Evolutionary conservation across 2,113 vertebrate genomes (phyloP).

Genomic region (Hemichromis elongatus): DNA sequence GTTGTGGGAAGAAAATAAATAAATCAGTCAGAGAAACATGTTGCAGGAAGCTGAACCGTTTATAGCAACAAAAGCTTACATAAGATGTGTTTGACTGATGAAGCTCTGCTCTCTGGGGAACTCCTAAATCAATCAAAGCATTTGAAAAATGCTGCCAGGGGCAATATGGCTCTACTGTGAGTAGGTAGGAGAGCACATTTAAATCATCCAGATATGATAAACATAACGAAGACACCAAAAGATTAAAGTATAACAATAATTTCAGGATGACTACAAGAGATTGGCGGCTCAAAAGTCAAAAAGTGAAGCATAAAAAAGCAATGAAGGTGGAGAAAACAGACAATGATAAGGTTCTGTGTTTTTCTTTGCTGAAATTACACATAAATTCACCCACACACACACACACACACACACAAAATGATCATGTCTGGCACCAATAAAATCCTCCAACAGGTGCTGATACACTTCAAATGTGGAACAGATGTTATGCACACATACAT

Average conservation of each 20-base stretch:
- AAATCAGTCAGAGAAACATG: background rate
- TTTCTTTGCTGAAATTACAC: background rate
- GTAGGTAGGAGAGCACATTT: background rate
- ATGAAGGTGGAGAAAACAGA: background rate
- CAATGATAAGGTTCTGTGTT: background rate
- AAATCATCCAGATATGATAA: background rate
- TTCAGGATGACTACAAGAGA: background rate
- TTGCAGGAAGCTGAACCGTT: background rate
- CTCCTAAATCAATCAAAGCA: background rate
- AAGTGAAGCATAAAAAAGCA: background rate
- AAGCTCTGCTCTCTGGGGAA: background rate
- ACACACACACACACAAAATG: background rate
- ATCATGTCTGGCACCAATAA: background rate
- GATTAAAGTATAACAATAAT: background rate
- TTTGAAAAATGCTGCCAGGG: background rate
- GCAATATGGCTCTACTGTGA: background rate
- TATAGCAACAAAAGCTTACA: background rate
- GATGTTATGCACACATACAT: background rate
- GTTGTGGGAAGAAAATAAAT: background rate
- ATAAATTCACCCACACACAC: background rate
- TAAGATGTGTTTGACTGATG: background rate
- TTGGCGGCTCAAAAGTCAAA: background rate
- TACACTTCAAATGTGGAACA: conserved; percentile 1
- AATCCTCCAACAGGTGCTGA: background rate
- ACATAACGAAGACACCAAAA: background rate